Percentiles rank a stretch among this genome's conserved stretches.
phyloP scores from a whole-genome alignment of 2,888 invertebrate species.

The Lathronympha strigana region DNA sequence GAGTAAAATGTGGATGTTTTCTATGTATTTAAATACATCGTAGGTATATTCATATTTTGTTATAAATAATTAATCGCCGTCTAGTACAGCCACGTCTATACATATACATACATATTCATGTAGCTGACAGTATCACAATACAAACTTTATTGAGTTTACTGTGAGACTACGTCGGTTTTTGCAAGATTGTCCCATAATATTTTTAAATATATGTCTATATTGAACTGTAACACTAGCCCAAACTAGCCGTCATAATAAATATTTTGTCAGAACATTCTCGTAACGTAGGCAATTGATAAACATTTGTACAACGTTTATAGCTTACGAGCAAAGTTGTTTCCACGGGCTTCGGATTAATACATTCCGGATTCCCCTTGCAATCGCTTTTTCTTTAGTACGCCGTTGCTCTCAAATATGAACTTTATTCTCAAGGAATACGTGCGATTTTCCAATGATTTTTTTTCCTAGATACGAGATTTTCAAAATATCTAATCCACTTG shows the following conservation, averaged over 20 bases:
- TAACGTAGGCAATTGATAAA: constrained; percentile 52
- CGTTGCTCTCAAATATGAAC: neutral
- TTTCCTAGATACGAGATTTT: constrained; percentile 1
- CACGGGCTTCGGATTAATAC: constrained; percentile 60
- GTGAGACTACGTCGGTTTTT: too few species aligned
- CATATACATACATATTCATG: too few species aligned
- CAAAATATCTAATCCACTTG: constrained; percentile 12
- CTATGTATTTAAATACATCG: too few species aligned
- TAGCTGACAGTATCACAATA: too few species aligned
- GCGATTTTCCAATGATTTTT: neutral
- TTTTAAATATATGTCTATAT: too few species aligned
- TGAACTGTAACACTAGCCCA: too few species aligned
- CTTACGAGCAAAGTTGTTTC: constrained; percentile 62
- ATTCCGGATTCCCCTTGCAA: constrained; percentile 44
- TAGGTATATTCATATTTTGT: too few species aligned
- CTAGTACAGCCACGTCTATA: too few species aligned
- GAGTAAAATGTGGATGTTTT: too few species aligned
- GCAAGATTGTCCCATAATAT: too few species aligned
- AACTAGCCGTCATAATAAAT: constrained; percentile 25
- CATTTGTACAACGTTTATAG: constrained; percentile 59
- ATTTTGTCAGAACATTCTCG: constrained; percentile 35
- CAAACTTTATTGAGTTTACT: too few species aligned
- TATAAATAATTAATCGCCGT: too few species aligned
- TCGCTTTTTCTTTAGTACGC: neutral
- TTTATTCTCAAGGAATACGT: neutral